phyloP scores from a whole-genome alignment of 2,113 vertebrate species.

The Notiomystis cincta region DNA sequence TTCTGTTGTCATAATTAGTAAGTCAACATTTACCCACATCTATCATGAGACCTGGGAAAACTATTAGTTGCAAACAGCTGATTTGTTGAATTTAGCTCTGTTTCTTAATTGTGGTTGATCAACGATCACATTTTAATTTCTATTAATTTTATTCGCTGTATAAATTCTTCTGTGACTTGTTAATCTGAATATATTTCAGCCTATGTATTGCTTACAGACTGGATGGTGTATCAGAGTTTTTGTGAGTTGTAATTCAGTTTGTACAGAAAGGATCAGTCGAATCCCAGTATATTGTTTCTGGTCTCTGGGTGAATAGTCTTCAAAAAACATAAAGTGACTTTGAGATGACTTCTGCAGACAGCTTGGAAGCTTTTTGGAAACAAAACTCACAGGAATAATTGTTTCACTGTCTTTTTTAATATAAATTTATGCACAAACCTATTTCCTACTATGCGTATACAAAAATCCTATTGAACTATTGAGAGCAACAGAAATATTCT shows the following conservation, averaged over 20 bases:
- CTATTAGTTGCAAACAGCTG: slow-evolving; percentile 54
- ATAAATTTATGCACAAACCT: not conserved
- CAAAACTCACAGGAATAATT: not conserved
- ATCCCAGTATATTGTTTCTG: not conserved
- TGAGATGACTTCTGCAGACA: not conserved
- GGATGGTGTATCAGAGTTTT: not conserved
- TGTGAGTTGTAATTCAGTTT: not conserved
- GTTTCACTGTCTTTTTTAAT: not conserved
- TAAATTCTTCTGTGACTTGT: slow-evolving; percentile 25
- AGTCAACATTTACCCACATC: slow-evolving; percentile 62
- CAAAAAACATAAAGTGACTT: slow-evolving; percentile 26
- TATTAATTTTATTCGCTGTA: slow-evolving; percentile 10
- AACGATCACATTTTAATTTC: slow-evolving; percentile 31
- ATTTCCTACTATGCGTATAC: not conserved
- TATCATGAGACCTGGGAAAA: slow-evolving; percentile 56
- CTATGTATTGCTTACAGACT: not conserved
- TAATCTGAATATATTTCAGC: not conserved
- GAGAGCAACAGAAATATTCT: not conserved
- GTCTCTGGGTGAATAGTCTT: not conserved
- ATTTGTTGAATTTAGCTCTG: slow-evolving; percentile 55
- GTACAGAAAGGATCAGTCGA: not conserved
- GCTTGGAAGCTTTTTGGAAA: not conserved
- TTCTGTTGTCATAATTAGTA: slow-evolving; percentile 57
- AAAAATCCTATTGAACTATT: not conserved
- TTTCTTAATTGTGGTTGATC: slow-evolving; percentile 45